These are phyloP conservation scores for Sparidentex hasta DNA, from an alignment of 2,797 vertebrate species.

Conservation along the genomic window DNA sequence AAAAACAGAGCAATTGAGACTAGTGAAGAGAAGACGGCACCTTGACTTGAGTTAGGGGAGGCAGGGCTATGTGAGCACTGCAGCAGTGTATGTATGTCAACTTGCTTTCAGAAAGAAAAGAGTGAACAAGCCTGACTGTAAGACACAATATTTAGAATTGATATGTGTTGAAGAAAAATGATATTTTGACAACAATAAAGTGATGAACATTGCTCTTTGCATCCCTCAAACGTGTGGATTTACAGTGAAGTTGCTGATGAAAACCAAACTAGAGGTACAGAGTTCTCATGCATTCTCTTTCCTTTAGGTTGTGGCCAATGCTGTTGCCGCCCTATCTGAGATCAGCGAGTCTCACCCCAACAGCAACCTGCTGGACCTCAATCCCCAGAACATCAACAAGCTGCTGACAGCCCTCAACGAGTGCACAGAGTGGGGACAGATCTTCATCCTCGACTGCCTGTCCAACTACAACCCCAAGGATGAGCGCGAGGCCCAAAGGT, in stretches of 20 bases:
- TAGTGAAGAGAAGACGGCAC: too few species aligned
- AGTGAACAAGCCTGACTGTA: too few species aligned
- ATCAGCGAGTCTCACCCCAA: slow-evolving; percentile 98
- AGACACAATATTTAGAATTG: too few species aligned
- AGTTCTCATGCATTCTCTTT: not conserved
- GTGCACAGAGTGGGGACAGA: slow-evolving; percentile 99
- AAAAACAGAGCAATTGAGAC: too few species aligned
- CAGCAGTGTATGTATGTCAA: too few species aligned
- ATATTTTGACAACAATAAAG: not conserved
- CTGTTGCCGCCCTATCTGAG: slow-evolving; percentile 96
- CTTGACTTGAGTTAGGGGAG: too few species aligned
- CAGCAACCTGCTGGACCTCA: slow-evolving; percentile 97
- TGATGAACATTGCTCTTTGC: not conserved
- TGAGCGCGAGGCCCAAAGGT: slow-evolving; percentile 98
- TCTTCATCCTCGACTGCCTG: slow-evolving; percentile 98
- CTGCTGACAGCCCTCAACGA: slow-evolving; percentile 96
- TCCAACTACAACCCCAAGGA: slow-evolving; percentile 98
- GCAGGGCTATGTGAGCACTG: too few species aligned
- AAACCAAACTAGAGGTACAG: not conserved
- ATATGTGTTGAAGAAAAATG: too few species aligned
- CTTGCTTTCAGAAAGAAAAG: too few species aligned
- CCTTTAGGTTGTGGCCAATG: slow-evolving; percentile 95
- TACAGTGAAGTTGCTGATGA: not conserved
- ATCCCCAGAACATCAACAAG: slow-evolving; percentile 99
- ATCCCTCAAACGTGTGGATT: not conserved